Conservation (phyloP, 1,140 invertebrate species). For the Tetramorium simillimum region DNA sequence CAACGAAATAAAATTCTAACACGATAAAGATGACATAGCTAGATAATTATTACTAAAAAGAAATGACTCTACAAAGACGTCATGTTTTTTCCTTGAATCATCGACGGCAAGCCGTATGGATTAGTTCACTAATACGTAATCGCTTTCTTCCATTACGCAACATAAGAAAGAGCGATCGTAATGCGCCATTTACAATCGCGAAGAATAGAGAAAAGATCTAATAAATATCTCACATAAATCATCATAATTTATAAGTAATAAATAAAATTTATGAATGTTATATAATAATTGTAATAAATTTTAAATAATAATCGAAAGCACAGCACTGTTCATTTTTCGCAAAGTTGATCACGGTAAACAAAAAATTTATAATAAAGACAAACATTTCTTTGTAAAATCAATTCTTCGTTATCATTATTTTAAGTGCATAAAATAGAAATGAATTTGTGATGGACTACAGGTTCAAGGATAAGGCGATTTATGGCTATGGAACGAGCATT, state of each 20-base stretch:
- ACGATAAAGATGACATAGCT: neutral
- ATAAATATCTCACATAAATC: neutral
- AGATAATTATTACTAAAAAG: neutral
- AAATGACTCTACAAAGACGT: neutral
- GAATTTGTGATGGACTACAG: constrained; percentile 66
- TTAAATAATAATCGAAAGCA: neutral
- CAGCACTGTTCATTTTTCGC: neutral
- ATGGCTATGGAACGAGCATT: constrained; percentile 83
- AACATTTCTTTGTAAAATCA: neutral
- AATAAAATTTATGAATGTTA: neutral
- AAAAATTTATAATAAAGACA: neutral
- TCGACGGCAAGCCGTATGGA: neutral
- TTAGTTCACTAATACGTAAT: constrained; percentile 28
- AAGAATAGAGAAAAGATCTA: constrained; percentile 3
- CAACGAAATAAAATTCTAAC: neutral
- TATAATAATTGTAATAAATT: neutral
- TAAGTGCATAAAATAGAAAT: neutral
- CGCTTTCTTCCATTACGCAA: constrained; percentile 28
- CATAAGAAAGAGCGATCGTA: neutral
- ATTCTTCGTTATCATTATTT: neutral
- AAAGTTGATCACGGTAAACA: neutral
- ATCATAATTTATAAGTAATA: neutral
- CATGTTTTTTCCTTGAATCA: neutral
- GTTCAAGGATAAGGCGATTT: constrained; percentile 82
- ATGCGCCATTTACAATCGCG: neutral